phyloP scores from a whole-genome alignment of 2,888 invertebrate species.

The Melanophora roralis region DNA sequence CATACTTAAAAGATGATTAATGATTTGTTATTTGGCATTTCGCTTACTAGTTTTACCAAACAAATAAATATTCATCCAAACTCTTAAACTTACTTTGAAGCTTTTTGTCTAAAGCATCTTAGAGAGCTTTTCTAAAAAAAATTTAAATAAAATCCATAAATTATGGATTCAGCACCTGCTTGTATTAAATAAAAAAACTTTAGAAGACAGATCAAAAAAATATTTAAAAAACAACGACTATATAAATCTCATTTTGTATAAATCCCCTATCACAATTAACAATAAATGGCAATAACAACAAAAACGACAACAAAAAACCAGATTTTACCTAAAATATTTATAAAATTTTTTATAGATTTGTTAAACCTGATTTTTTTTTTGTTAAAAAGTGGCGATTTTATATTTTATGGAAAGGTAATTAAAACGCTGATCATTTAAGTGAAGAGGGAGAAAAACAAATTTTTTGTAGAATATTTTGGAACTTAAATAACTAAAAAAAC shows the following conservation, averaged over 20 bases:
- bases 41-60: too few relatives aligned
- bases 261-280: constrained; percentile 62
- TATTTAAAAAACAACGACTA: background rate
- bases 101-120: too few relatives aligned
- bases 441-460: background rate
- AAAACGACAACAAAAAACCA: constrained; percentile 39
- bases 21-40: too few relatives aligned
- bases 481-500: constrained; percentile 13
- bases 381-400: constrained; percentile 27
- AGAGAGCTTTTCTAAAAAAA: background rate
- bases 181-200: constrained; percentile 26
- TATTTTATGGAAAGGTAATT: background rate
- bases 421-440: constrained; percentile 24
- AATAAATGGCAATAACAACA: constrained; percentile 54
- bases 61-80: too few relatives aligned
- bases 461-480: constrained; percentile 16
- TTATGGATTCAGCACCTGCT: constrained; percentile 60
- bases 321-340: constrained; percentile 55
- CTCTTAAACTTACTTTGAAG: too few relatives aligned
- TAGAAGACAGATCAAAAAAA: constrained; percentile 21
- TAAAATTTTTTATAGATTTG: constrained; percentile 16
- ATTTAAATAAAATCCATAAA: constrained; percentile 40
- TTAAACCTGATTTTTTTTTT: constrained; percentile 48
- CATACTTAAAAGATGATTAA: too few relatives aligned
- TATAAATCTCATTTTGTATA: constrained; percentile 47